phyloP scores from a whole-genome alignment of 1,140 invertebrate species.

The Subanguina moxae region DNA sequence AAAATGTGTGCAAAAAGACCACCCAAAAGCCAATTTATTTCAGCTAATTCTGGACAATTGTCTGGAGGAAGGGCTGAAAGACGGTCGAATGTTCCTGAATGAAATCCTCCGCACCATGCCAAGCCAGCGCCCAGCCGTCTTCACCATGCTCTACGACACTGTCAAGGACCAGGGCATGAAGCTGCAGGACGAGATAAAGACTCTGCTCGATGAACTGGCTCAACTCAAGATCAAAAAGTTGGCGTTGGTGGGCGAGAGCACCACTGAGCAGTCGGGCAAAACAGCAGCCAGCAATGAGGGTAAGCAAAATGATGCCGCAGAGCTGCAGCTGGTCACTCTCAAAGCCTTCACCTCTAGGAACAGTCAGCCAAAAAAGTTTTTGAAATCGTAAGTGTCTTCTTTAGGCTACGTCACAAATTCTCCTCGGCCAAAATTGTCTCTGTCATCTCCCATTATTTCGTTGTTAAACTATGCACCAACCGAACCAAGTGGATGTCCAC shows the following conservation, averaged over 20 bases:
- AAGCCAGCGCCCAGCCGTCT: slow-evolving; percentile 25
- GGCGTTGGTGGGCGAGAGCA: not conserved
- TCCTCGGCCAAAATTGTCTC: too few species aligned
- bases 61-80: slow-evolving; percentile 25
- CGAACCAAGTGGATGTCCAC: too few species aligned
- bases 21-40: not conserved
- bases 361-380: slow-evolving; percentile 28
- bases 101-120: slow-evolving; percentile 32
- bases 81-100: slow-evolving; percentile 32
- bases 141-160: slow-evolving; percentile 30
- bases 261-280: slow-evolving; percentile 21
- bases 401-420: too few species aligned
- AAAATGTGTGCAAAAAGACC: not conserved
- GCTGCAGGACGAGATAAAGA: slow-evolving; percentile 12
- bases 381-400: slow-evolving; percentile 25
- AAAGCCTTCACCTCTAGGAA: slow-evolving; percentile 11
- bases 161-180: slow-evolving; percentile 28
- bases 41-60: slow-evolving; percentile 17
- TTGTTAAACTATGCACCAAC: too few species aligned
- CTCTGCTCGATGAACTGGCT: slow-evolving; percentile 15
- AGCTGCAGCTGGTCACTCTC: slow-evolving; percentile 13
- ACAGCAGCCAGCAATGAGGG: not conserved
- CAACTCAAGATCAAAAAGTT: slow-evolving; percentile 11
- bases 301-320: not conserved
- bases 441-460: too few species aligned